phyloP scores from a whole-genome alignment of 2,113 vertebrate species.

The Butorides virescens region DNA sequence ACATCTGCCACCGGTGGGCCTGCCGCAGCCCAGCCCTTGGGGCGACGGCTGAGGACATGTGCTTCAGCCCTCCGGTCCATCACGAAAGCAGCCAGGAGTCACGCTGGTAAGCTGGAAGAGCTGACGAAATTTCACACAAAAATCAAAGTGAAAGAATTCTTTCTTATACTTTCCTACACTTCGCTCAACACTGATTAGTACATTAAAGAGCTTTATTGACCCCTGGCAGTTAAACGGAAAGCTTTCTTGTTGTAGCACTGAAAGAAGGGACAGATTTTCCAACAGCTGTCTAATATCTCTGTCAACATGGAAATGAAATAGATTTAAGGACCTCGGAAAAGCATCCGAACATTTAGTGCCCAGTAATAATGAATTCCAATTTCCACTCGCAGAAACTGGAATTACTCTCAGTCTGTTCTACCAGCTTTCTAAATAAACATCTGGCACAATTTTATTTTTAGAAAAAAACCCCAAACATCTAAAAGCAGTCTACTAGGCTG shows the following conservation, averaged over 20 bases:
- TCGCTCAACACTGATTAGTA: constrained; percentile 51
- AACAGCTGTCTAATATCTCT: constrained; percentile 80
- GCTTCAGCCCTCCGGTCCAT: not conserved
- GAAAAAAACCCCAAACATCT: constrained; percentile 7
- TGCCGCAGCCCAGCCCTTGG: not conserved
- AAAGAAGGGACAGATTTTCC: constrained; percentile 77
- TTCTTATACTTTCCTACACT: constrained; percentile 14
- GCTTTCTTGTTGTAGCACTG: constrained; percentile 63
- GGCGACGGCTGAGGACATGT: not conserved
- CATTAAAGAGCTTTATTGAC: constrained; percentile 67
- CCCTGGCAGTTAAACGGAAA: constrained; percentile 67
- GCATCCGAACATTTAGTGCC: constrained; percentile 68
- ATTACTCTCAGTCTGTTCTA: constrained; percentile 70
- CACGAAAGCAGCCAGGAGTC: accelerated
- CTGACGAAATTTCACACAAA: not conserved
- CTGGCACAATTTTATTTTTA: constrained; percentile 67
- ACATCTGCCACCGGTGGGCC: not conserved
- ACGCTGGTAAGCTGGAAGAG: not conserved
- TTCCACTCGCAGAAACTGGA: constrained; percentile 70
- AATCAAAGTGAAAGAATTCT: constrained; percentile 50
- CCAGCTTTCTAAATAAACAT: constrained; percentile 70
- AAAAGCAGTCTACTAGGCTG: constrained; percentile 45
- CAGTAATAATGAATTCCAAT: constrained; percentile 75
- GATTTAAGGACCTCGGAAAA: constrained; percentile 75
- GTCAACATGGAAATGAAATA: constrained; percentile 80